Evolutionary conservation across 2,113 vertebrate genomes (phyloP), one percentile per base, ranked within the genome.

Genomic region (Picathartes gymnocephalus): DNA sequence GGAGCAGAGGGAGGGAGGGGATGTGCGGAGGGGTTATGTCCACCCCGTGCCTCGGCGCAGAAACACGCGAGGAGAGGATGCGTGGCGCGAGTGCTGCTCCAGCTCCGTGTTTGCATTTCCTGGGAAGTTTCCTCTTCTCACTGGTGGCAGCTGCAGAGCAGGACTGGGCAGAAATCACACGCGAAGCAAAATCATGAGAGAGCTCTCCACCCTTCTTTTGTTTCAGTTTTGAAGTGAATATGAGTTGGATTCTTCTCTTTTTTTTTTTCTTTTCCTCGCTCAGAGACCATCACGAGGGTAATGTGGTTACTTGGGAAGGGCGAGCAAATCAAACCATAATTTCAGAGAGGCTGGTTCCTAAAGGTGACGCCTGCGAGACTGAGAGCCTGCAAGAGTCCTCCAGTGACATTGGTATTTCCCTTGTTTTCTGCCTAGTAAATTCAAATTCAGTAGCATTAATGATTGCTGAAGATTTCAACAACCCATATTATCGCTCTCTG

Each of bases 91-190:
- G 27, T 0, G 31, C 3, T 58, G 27, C 58, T 73, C 45, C 9
- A 5, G 18, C 6, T 72, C 11, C 1, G 7, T 1, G 4, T 24
- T 2, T 51, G 30, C 14, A 2, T 30, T 19, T n/a, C 15, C 70
- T 8, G 16, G 39, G 24, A 60, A 47, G 11, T 10, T 57, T 44
- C 64, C 8, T 61, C 8, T 81, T 70, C 60, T 23, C 60, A 10
- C 16, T 3, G 37, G 57, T 10, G 56, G 56, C 61, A 66, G 2
- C 37, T n/a, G 53, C 27, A 47, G 19, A 64, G 7, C 31, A 65
- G 44, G 11, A 27, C 2, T 21, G 48, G 58, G 58, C 58, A 77
- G 74, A 57, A 82, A 66, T 69, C 33, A 15, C 9, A 7, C 1
- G 0, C 8, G 70, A n/a, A 60, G 21, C 42, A 62, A 84, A 78